These are phyloP conservation scores for Epirrita christyi DNA, from an alignment of 2,888 invertebrate genomes.

Conservation along the genomic window DNA sequence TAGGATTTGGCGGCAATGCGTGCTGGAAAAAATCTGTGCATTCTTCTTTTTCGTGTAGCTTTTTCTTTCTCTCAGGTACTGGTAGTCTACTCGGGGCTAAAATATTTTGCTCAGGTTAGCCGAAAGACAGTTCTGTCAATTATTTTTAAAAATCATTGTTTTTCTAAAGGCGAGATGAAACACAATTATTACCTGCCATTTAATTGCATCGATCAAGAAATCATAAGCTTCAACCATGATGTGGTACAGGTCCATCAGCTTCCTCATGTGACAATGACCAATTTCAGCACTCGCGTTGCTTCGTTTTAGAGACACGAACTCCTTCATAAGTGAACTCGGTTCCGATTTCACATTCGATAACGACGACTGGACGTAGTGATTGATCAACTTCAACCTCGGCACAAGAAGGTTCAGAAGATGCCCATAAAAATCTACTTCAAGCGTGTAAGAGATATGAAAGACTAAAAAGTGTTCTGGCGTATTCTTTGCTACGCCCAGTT, in stretches of 20 bases:
- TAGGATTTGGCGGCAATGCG: too few species aligned
- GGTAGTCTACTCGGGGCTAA: too few species aligned
- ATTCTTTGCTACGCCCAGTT: conserved; percentile 16
- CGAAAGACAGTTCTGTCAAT: too few species aligned
- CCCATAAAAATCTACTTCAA: conserved; percentile 58
- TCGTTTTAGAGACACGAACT: conserved; percentile 43
- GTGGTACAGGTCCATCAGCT: conserved; percentile 62
- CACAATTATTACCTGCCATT: conserved; percentile 69
- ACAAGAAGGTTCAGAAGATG: conserved; percentile 58
- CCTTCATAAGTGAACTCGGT: conserved; percentile 41
- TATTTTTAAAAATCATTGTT: too few species aligned
- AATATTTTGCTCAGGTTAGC: too few species aligned
- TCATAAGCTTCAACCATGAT: conserved; percentile 58
- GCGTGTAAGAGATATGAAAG: conserved; percentile 42
- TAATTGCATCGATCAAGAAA: conserved; percentile 60
- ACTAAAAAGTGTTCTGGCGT: conserved; percentile 36
- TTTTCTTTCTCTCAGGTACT: too few species aligned
- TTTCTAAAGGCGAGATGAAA: too few species aligned
- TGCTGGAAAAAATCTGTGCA: too few species aligned
- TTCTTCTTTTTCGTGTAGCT: too few species aligned
- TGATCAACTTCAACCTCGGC: conserved; percentile 58
- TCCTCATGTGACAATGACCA: conserved; percentile 51
- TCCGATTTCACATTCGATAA: conserved; percentile 41
- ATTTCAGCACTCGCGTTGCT: conserved; percentile 32
- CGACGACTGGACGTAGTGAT: conserved; percentile 56